Conservation (phyloP, 2,888 invertebrate genomes). For the Barypeithes pellucidus region DNA sequence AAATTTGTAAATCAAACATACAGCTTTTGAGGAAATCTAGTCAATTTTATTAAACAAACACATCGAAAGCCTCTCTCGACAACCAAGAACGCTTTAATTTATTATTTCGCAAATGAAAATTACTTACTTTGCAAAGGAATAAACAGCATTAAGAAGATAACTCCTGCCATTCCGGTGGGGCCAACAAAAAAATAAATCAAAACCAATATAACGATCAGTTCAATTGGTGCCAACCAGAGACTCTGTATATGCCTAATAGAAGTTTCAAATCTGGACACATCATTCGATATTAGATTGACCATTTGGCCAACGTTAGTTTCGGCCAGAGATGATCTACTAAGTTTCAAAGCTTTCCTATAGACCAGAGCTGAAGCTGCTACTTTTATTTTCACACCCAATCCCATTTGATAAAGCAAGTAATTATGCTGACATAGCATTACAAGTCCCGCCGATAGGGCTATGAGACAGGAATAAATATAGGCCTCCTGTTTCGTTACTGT, state of each 20-base stretch:
- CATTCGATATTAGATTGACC: constrained; percentile 59
- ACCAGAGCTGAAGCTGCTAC: constrained; percentile 88
- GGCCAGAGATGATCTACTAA: constrained; percentile 56
- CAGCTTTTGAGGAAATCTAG: too few relatives aligned
- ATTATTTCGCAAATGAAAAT: background rate
- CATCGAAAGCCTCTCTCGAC: too few relatives aligned
- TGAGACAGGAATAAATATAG: constrained; percentile 82
- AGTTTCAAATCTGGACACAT: constrained; percentile 86
- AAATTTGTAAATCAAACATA: too few relatives aligned
- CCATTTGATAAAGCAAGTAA: constrained; percentile 87
- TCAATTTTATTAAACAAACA: too few relatives aligned
- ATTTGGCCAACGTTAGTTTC: constrained; percentile 59
- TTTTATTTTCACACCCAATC: constrained; percentile 88
- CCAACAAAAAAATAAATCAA: constrained; percentile 71
- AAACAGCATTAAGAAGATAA: constrained; percentile 65
- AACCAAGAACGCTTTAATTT: too few relatives aligned
- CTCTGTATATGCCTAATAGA: constrained; percentile 86
- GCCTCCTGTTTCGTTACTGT: constrained; percentile 73
- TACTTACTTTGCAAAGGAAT: constrained; percentile 66
- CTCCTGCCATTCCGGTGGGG: constrained; percentile 67
- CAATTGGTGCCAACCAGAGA: constrained; percentile 82
- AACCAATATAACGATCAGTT: constrained; percentile 74
- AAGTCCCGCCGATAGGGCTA: constrained; percentile 70
- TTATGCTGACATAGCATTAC: constrained; percentile 79
- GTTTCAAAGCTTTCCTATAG: constrained; percentile 73